Evolutionary conservation across 2,797 vertebrate genomes (phyloP).

Genomic region (Ficedula albicollis): DNA sequence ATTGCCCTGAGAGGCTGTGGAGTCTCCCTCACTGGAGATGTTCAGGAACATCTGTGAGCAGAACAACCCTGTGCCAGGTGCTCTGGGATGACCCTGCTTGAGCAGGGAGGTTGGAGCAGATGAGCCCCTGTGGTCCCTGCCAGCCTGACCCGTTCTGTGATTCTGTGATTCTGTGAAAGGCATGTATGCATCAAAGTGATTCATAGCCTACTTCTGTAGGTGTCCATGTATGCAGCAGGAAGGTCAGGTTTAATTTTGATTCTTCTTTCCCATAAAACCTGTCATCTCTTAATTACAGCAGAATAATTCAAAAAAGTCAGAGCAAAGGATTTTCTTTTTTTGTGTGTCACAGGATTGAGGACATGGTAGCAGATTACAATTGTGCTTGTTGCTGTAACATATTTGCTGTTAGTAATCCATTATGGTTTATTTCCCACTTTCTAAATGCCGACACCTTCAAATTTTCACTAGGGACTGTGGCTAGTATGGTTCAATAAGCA

Average conservation of each 20-base stretch:
- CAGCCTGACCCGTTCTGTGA: background rate
- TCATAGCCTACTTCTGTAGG: background rate
- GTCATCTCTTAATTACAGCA: background rate
- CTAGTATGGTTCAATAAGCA: background rate
- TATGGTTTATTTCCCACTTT: background rate
- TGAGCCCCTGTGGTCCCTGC: rapidly evolving
- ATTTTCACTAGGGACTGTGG: background rate
- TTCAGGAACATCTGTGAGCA: background rate
- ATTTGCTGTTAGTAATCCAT: background rate
- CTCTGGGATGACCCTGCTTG: background rate
- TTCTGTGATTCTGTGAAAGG: background rate
- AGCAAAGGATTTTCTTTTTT: background rate
- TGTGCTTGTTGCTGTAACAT: background rate
- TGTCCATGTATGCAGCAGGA: rapidly evolving
- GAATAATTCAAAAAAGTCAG: background rate
- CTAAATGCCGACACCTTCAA: background rate
- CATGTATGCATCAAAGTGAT: background rate
- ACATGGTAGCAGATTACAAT: background rate
- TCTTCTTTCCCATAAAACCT: background rate
- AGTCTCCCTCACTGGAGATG: background rate
- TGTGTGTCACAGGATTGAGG: background rate
- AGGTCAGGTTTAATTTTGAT: background rate
- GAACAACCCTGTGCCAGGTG: background rate
- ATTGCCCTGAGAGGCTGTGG: background rate
- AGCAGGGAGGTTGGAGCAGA: background rate